phyloP scores from a whole-genome alignment of 2,888 invertebrate genomes.

The Loripinus fragilis region DNA sequence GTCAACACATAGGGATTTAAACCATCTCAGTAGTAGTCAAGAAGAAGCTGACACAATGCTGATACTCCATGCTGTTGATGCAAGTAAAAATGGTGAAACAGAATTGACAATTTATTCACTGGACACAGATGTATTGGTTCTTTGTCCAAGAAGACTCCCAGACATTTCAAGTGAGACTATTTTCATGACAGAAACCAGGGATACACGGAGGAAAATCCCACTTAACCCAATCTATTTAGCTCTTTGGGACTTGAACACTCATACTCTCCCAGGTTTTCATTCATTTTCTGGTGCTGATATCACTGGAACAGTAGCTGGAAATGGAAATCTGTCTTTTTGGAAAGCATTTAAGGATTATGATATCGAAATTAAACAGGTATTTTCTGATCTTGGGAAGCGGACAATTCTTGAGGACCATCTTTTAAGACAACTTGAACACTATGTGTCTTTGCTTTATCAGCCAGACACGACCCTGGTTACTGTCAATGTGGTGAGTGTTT shows the following conservation, averaged over 20 bases:
- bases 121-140: background rate
- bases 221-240: background rate
- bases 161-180: background rate
- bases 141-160: background rate
- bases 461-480: background rate
- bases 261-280: background rate
- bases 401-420: background rate
- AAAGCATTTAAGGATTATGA: background rate
- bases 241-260: background rate
- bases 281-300: background rate
- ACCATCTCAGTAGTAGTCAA: background rate
- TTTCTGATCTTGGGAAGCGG: background rate
- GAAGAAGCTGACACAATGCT: slow-evolving; percentile 2
- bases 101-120: background rate
- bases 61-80: background rate
- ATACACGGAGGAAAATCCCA: background rate
- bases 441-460: background rate
- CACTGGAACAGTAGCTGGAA: background rate
- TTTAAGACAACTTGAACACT: background rate
- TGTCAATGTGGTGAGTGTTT: background rate
- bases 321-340: background rate
- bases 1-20: background rate
- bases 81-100: background rate
- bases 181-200: background rate
- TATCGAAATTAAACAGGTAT: background rate